Evolutionary conservation across 2,888 invertebrate genomes (phyloP), one percentile per base, ranked within the genome.

Genomic region (Serrognathus titanus): DNA sequence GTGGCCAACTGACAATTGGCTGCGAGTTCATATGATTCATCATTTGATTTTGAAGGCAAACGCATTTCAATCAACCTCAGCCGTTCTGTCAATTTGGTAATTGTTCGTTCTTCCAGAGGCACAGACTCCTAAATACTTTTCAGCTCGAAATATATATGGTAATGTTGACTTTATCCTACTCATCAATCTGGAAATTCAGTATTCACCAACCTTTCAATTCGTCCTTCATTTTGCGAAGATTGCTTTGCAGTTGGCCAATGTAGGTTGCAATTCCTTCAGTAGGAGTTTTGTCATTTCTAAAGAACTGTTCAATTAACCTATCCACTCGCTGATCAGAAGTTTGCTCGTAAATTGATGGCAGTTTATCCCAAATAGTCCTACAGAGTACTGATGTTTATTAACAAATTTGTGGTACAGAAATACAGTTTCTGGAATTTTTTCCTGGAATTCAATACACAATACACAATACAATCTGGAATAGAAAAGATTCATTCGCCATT

Each of bases 281-380:
- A 11, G 43, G 35, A 48, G 53, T 53, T 54, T 60, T 64, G 16
- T 59, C 60, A 24, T 45, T 16, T 2, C 24, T 55, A 35, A 64
- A 63, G 43, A 65, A 60, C 43, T 61, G 37, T 47, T 64, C 62
- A 51, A 63, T 55, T 6, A 62, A 52, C 11, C 63, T 40, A 51
- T 66, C 64, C 12, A 63, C 51, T 9, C 62, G 43, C 41, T 66
- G 62, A 31, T 57, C 62, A 10, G 63, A 66, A 53, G 57, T 66
- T 53, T 58, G 61, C 53, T 65, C 56, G 24, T 64, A 63, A 11
- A 60, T 46, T 16, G 49, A 46, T 7, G 49, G n/a, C 48, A 58
- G 35, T 35, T 57, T 53, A 36, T 24, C 20, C 56, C n/a, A n/a
- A n/a, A n/a, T n/a, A n/a, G n/a, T n/a, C n/a, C n/a, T n/a, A n/a